Base-by-base conservation (phyloP, 2,797 vertebrate species). In the Amblyopsis hoosieri region DNA sequence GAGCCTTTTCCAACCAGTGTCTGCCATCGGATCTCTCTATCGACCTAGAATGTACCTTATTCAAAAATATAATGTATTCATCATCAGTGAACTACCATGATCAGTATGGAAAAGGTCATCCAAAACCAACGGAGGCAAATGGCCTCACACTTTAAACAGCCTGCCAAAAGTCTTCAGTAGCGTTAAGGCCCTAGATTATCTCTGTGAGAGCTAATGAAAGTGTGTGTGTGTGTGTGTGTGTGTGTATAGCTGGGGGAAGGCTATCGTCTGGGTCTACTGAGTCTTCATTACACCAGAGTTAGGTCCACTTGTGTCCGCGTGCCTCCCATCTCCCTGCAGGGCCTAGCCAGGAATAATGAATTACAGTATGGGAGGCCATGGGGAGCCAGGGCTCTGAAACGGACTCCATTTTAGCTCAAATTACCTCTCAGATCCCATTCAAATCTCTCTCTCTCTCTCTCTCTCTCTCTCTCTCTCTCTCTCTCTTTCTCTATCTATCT, bases 321-420 rank as follows among this genome's bases (percentile, higher is more conserved):
- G 83, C 86, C 87, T 82, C 84, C 83, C 84, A 37, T 87, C 85
- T 85, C 85, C 82, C 79, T 72, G 64, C 74, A 78, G 33, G 33
- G 33, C 6, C 71, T 54, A 76, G 77, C 75, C 85, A 87, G 84
- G 88, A 88, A 91, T 91, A 92, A 91, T 92, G 87, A 89, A 90
- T 90, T 89, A 85, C 81, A 83, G 79, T 79, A 29, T 29, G 5
- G 78, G 81, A 86, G 85, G 85, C 85, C 86, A 86, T 83, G 80
- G 83, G 87, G 75, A 79, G 77, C 62, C 59, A 66, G 67, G 76
- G 69, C 72, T 87, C 75, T 79, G 69, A 81, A 84, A 83, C 83
- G 80, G 84, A 83, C 85, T 86, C 89, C 88, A 90, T 90, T 91
- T 90, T 89, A 88, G 83, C 79, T 91, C 84, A 91, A 91, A 92